Evolutionary conservation across 1,140 invertebrate species (phyloP), one percentile per base, ranked within the genome.

Genomic region (Aphis craccivora): DNA sequence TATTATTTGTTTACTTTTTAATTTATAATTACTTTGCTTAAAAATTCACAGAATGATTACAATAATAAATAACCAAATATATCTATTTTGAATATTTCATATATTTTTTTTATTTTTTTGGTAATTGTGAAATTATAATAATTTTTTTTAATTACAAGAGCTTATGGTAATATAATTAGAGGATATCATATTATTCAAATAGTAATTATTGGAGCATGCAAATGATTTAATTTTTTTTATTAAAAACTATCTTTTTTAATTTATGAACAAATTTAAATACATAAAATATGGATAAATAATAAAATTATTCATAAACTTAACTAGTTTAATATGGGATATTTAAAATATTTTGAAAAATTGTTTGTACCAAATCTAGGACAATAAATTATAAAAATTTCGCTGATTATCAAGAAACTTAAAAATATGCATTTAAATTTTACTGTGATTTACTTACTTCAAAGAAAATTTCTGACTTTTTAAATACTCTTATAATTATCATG

Each of bases 21-120:
- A 25, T 84, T 84, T 84, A 30, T 84, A 40, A 84, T 84, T 84
- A 76, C 30, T 76, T 76, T 84, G 20, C 30, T 76, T 76, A 0
- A 84, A 84, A 84, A 43, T 30, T 9, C 9, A 83, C 23, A 1
- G 9, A 40, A 43, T 43, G 0, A 1, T 67, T 67, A 67, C 60
- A 0, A 67, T 67, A n/a, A n/a, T 3, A 67, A 11, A 14, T 67
- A n/a, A 76, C 6, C 4, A n/a, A n/a, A n/a, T 76, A 76, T 5
- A 76, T 76, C n/a, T 76, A 76, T n/a, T 76, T 76, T n/a, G n/a
- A 76, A 76, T 76, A 67, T 67, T 67, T 67, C 5, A 67, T 60
- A 4, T 60, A 22, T 35, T 76, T 76, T n/a, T 14, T 30, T 30
- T 60, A 67, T 40, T 30, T n/a, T 67, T 67, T 30, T 76, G 60